These are phyloP conservation scores for Haliclystus octoradiatus DNA, from an alignment of 30 jellyfish, hydroid and myxozoan genomes.

Conservation along the genomic window DNA sequence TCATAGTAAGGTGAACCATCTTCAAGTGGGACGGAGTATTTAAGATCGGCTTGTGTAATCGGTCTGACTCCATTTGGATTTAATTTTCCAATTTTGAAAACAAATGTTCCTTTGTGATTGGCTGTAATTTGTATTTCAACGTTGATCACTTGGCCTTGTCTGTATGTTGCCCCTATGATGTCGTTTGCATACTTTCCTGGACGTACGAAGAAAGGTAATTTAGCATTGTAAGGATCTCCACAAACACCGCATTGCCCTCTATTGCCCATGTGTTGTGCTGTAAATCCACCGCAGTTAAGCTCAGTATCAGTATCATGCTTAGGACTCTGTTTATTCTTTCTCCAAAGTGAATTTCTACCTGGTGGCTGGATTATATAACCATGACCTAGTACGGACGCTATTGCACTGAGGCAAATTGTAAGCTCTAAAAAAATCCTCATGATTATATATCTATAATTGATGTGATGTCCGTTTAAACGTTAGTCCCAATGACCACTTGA, in stretches of 20 bases:
- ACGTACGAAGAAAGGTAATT: neutral
- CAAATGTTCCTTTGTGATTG: slow-evolving; percentile 52
- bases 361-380: slow-evolving; percentile 40
- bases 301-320: slow-evolving; percentile 32
- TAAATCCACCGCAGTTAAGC: slow-evolving; percentile 47
- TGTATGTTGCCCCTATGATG: slow-evolving; percentile 43
- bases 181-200: slow-evolving; percentile 63
- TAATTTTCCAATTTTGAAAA: neutral
- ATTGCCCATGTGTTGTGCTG: slow-evolving; percentile 10
- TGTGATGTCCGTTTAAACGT: no score
- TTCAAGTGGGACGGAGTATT: slow-evolving; percentile 5
- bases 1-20: slow-evolving; percentile 1
- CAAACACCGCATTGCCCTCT: slow-evolving; percentile 50
- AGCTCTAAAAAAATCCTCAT: no score
- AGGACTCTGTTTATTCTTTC: slow-evolving; percentile 17
- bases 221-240: slow-evolving; percentile 38
- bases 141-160: slow-evolving; percentile 61
- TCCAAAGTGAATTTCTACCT: slow-evolving; percentile 46
- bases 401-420: no score
- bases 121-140: slow-evolving; percentile 52
- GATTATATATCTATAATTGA: no score
- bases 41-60: slow-evolving; percentile 21
- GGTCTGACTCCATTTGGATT: slow-evolving; percentile 5
- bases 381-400: no score
- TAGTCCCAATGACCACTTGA: no score